Evolutionary conservation across 2,797 vertebrate genomes (phyloP), one percentile per base, ranked within the genome.

Genomic region (Hapalemur alaotrensis): DNA sequence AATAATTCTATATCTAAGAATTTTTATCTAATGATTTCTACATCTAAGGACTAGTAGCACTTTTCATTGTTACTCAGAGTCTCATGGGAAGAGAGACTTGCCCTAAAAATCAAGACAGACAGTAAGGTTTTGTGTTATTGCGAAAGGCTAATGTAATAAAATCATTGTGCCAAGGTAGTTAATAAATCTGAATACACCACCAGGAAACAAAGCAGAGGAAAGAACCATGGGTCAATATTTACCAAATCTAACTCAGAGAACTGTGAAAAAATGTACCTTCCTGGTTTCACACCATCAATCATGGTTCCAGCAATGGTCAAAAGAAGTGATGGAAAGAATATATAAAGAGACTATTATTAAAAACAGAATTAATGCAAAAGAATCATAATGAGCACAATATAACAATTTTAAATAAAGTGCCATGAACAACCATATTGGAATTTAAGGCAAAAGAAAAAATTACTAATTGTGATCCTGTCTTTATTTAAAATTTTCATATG

Each of bases 391-490:
- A 38, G 35, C 11, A 75, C 41, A 20, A 50, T 89, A 73, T n/a
- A 32, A 79, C 5, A 73, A 25, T 95, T 95, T 92, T 59, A 91
- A 92, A 95, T 88, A 61, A 90, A 65, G 17, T 89, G 4, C 5
- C 43, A 41, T 41, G 50, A 4, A 89, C 25, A 82, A 30, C 15
- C 4, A 48, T 57, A 46, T 0, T 73, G 25, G n/a, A 30, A 85
- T 23, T n/a, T 73, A 14, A 83, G 17, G 2, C 2, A 86, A 89
- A 79, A 92, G 7, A 4, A 83, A 91, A 91, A 48, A 25, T 54
- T 46, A 61, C 2, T 57, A 73, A 61, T 57, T 41, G 43, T 85
- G 48, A 82, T 30, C 43, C n/a, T 80, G 23, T 23, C 13, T 95
- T 89, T 75, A 12, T 80, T 94, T 63, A 75, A 85, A 88, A 52